Base-by-base conservation (phyloP, 2,888 invertebrate genomes). In the Noctua janthina region DNA sequence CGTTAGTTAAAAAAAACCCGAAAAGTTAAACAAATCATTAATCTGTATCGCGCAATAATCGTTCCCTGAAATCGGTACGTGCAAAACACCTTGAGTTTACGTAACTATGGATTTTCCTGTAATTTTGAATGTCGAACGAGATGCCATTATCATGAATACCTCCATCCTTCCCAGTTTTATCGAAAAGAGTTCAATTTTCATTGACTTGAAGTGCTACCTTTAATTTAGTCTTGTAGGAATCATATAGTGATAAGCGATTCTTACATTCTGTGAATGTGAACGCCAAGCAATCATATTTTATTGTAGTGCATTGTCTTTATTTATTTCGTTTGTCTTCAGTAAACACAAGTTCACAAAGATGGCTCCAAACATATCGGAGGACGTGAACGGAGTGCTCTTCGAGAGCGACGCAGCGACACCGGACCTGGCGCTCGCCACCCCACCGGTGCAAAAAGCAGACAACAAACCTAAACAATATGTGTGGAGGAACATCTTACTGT, bases 401-500 rank as follows among this genome's bases (percentile, higher is more conserved):
- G 97, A 97, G 90, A 94, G 92, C 46, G 97, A 97, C 82, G 97
- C 96, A 20, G 93, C 94, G 0, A 97, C 97, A 17, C 94, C 96
- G 6, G 97, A 97, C 86, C 88, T 97, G 90, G 97, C 95, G 0
- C 93, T 97, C 20, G 88, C 93, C 6, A 92, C 86, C 17, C 79
- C 94, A n/a, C 95, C 96, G 20, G 92, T 96, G n/a, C 93, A 94
- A 82, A 94, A 94, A 87, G 97, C 98, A 1, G 97, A 98, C 79
- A 96, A 96, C 81, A 95, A 97, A 68, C 97, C 97, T 81, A 92
- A 97, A 62, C 95, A 97, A 92, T 94, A 98, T 71, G 99, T 99
- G 13, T 99, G 99, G 99, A 97, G 98, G 88, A 99, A 99, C 93
- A 98, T 99, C 73, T 94, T 98, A n/a, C 97, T 98, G 1, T 99